Evolutionary conservation across 53 echinoderm and acorn worm genomes (phyloP), one percentile per base, ranked within the genome.

Genomic region (Hippasteria phrygiana): DNA sequence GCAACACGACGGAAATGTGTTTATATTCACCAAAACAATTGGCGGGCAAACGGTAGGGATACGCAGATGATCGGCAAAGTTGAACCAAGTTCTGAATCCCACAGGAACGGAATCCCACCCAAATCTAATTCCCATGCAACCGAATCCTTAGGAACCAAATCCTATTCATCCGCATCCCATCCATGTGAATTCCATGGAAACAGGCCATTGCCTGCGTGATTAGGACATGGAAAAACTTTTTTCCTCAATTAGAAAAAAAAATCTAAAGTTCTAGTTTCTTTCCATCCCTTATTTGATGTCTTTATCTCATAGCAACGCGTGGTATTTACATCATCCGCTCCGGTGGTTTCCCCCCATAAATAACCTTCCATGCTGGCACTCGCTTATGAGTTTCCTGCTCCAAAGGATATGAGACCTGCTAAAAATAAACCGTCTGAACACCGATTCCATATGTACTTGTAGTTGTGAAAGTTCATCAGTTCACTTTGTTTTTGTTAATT

Each of bases 311-410:
- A 36, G 59, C 56, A 39, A 28, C 26, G 36, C n/a, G 6, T 38
- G 78, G 56, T 55, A 22, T 56, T 78, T 33, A 38, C 59, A 36
- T 78, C 78, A 35, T 55, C 35, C 56, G 55, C 20, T 56, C 39
- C 27, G 36, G 35, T 50, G 37, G 48, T 32, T 84, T 36, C 38
- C 27, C 18, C 36, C 45, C 64, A 85, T 85, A 70, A 51, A 85
- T 85, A 71, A 50, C 53, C n/a, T 34, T 43, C 28, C 28, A 82
- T 64, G 16, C 31, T 69, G 50, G 85, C 85, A 47, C 53, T 51
- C 3, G 35, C 42, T 69, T 47, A 71, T 37, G n/a, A 26, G 35
- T 31, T 69, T 85, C 71, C 85, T 71, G 85, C 3, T 22, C 35
- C 18, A n/a, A 13, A 67, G 71, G 71, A 70, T 85, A 26, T 71